Evolutionary conservation across 2,797 vertebrate genomes (phyloP).

Genomic region (Acanthopagrus latus): DNA sequence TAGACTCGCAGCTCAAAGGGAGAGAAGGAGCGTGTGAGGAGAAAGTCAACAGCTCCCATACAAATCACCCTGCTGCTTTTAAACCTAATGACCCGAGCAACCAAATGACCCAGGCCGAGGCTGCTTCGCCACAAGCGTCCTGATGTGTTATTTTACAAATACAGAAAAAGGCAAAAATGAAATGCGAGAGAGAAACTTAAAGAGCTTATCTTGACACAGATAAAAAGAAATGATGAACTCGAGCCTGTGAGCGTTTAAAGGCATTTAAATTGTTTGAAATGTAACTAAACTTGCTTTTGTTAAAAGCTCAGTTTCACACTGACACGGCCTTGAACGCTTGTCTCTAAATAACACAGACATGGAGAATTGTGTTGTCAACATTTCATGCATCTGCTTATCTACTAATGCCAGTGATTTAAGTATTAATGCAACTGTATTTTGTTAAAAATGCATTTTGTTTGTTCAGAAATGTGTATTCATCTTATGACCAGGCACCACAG

Average conservation of each 20-base stretch:
- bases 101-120: constrained; percentile 23
- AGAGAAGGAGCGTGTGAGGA: constrained; percentile 36
- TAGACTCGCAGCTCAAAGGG: constrained; percentile 42
- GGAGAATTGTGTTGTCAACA: background rate
- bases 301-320: background rate
- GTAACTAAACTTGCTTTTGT: constrained; percentile 8
- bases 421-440: background rate
- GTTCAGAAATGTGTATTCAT: background rate
- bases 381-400: background rate
- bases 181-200: constrained; percentile 1
- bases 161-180: background rate
- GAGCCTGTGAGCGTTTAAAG: constrained; percentile 6
- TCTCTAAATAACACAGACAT: background rate
- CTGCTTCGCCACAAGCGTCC: constrained; percentile 5
- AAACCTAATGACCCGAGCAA: constrained; percentile 45
- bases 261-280: constrained; percentile 9
- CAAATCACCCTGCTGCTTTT: constrained; percentile 54
- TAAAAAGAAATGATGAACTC: background rate
- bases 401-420: background rate
- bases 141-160: background rate
- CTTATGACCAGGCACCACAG: background rate
- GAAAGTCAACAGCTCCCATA: constrained; percentile 54
- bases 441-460: background rate
- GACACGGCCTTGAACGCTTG: constrained; percentile 6
- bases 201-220: constrained; percentile 8